A percentile compares a stretch with the other conserved stretches of the same genome.
phyloP scores from a whole-genome alignment of 2,888 invertebrate species.

The Hybos culiciformis region DNA sequence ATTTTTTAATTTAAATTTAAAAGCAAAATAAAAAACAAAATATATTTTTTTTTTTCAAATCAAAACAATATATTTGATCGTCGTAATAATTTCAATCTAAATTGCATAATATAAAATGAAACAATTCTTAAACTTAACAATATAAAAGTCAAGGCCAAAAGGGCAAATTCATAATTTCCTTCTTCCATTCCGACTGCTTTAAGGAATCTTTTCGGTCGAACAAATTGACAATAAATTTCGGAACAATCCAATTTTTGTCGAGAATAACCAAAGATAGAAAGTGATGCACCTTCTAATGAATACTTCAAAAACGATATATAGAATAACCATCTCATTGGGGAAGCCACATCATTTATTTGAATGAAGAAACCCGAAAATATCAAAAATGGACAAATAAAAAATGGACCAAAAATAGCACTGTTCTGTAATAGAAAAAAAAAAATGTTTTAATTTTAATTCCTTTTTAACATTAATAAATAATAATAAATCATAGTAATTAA shows the following conservation, averaged over 20 bases:
- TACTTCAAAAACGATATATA: constrained; percentile 81
- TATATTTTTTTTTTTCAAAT: too few species aligned
- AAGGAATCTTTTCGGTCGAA: constrained; percentile 57
- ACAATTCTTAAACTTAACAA: constrained; percentile 47
- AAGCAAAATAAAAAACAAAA: not conserved
- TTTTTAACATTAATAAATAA: too few species aligned
- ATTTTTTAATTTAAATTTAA: not conserved
- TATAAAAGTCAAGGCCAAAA: constrained; percentile 49
- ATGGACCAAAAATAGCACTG: constrained; percentile 80
- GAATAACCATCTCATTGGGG: constrained; percentile 68
- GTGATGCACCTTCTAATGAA: constrained; percentile 68
- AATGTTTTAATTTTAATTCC: too few species aligned
- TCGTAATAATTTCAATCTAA: constrained; percentile 43
- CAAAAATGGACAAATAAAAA: constrained; percentile 73
- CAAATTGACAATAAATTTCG: constrained; percentile 60
- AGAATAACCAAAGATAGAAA: constrained; percentile 70
- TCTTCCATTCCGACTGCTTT: constrained; percentile 54
- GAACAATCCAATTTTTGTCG: constrained; percentile 61
- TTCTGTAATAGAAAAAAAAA: constrained; percentile 45
- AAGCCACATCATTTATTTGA: constrained; percentile 65
- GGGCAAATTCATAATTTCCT: constrained; percentile 51
- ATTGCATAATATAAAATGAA: constrained; percentile 53
- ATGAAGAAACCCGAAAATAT: constrained; percentile 91
- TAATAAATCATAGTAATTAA: too few species aligned
- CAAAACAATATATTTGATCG: too few species aligned